Conservation (phyloP, 2,113 vertebrate species). For the Mugil cephalus region DNA sequence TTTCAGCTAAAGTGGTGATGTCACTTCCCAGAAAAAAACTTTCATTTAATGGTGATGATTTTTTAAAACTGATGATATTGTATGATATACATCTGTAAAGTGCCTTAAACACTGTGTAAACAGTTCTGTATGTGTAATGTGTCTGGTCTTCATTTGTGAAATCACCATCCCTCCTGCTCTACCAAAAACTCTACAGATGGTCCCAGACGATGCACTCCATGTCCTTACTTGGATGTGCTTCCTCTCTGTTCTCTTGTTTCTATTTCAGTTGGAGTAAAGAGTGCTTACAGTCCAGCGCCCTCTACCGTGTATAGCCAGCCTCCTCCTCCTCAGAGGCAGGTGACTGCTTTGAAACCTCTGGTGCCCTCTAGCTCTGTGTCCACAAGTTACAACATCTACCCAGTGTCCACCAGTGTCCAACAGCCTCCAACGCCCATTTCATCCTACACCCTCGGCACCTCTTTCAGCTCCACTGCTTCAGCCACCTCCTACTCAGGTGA, state of each 20-base stretch:
- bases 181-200: conserved; percentile 19
- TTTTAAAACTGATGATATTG: too few relatives aligned
- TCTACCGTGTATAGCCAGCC: conserved; percentile 76
- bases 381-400: conserved; percentile 81
- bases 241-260: background rate
- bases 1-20: too few relatives aligned
- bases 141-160: conserved; percentile 16
- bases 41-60: too few relatives aligned
- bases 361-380: conserved; percentile 73
- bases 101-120: background rate
- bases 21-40: background rate
- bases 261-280: conserved; percentile 77
- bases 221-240: conserved; percentile 2
- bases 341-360: conserved; percentile 74
- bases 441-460: conserved; percentile 80
- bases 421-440: conserved; percentile 74
- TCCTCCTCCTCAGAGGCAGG: conserved; percentile 79
- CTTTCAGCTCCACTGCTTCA: conserved; percentile 76
- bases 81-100: background rate
- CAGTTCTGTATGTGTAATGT: background rate
- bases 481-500: conserved; percentile 82
- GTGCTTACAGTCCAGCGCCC: conserved; percentile 72
- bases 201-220: background rate
- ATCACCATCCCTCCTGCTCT: conserved; percentile 6
- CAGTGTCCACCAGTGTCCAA: conserved; percentile 76